phyloP scores from a whole-genome alignment of 2,888 invertebrate genomes.

The Seira sanloemensis region DNA sequence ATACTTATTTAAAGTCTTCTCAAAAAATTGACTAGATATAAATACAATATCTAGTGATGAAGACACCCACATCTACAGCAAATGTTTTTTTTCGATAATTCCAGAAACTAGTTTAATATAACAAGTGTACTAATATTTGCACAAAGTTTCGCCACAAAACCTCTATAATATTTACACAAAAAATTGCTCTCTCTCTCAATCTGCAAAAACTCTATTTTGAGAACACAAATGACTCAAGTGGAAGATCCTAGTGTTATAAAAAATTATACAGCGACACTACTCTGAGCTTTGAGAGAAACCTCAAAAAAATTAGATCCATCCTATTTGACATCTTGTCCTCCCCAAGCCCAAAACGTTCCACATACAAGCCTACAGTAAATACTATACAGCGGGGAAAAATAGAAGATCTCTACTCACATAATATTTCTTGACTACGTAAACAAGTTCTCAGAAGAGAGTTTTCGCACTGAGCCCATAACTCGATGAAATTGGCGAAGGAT shows the following conservation, averaged over 20 bases:
- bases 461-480: conserved; percentile 73
- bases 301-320: too few relatives aligned
- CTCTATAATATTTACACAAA: background rate
- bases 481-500: conserved; percentile 73
- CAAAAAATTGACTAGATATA: background rate
- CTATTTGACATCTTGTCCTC: too few relatives aligned
- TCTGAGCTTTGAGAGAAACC: too few relatives aligned
- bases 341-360: too few relatives aligned
- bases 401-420: background rate
- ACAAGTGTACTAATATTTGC: background rate
- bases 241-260: background rate
- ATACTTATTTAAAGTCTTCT: background rate
- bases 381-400: conserved; percentile 1
- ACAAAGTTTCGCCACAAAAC: background rate
- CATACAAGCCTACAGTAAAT: too few relatives aligned
- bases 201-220: too few relatives aligned
- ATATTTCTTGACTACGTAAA: background rate
- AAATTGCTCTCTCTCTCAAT: background rate
- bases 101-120: background rate
- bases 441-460: conserved; percentile 73
- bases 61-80: background rate
- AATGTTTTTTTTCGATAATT: background rate
- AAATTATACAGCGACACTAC: background rate
- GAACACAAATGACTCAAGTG: too few relatives aligned
- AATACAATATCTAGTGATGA: background rate